Percentiles rank a stretch among this genome's conserved stretches.
Conservation (phyloP, 1,140 invertebrate genomes). For the Myzus persicae region DNA sequence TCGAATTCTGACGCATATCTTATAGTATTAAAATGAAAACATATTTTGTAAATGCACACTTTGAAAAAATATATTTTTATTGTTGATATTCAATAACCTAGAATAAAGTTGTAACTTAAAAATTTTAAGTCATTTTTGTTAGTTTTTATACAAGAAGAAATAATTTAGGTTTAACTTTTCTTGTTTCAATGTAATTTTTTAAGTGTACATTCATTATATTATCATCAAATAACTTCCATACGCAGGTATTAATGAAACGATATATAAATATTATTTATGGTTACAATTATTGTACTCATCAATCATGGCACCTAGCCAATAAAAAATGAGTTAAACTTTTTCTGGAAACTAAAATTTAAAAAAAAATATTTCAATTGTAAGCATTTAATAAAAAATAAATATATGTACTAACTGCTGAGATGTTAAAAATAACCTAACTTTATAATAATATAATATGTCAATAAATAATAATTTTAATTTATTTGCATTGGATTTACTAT, state of each 20-base stretch:
- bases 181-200: slow-evolving; percentile 3
- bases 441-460: not conserved
- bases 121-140: slow-evolving; percentile 28
- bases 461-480: not conserved
- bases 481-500: not conserved
- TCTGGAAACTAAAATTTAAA: not conserved
- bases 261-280: not conserved
- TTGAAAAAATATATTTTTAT: slow-evolving; percentile 30
- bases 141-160: slow-evolving; percentile 17
- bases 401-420: not conserved
- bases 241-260: not conserved
- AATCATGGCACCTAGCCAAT: slow-evolving; percentile 15
- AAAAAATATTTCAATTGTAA: not conserved
- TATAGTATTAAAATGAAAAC: not conserved
- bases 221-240: not conserved
- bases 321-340: not conserved
- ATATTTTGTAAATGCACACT: slow-evolving; percentile 7
- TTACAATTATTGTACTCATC: not conserved
- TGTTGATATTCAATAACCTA: not conserved
- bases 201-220: not conserved
- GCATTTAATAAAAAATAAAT: not conserved
- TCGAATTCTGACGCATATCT: slow-evolving; percentile 33
- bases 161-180: not conserved
- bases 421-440: not conserved
- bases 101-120: slow-evolving; percentile 4